These are phyloP conservation scores for Tragelaphus eurycerus DNA, from an alignment of 2,797 vertebrate species.

Conservation along the genomic window DNA sequence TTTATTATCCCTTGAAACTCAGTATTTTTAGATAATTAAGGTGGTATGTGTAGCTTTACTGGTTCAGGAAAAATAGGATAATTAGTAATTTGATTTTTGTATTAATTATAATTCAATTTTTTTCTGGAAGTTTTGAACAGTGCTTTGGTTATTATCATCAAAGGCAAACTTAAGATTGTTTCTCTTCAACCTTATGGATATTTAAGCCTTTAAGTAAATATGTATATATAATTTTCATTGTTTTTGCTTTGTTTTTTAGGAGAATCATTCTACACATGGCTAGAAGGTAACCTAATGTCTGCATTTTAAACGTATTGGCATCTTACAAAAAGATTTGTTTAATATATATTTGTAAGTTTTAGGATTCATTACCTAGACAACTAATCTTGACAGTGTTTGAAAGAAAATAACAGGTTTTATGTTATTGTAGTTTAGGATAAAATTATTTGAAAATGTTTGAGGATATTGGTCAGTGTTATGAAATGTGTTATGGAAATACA, in stretches of 20 bases:
- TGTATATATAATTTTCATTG: neutral
- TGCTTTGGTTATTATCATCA: neutral
- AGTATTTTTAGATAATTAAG: constrained; percentile 6
- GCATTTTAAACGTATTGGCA: constrained; percentile 13
- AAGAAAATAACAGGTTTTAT: constrained; percentile 23
- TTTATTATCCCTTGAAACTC: neutral
- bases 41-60: neutral
- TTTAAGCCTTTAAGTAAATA: constrained; percentile 18
- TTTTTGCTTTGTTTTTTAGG: constrained; percentile 81
- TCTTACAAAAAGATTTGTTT: neutral
- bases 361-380: neutral
- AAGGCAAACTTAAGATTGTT: constrained; percentile 14
- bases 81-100: neutral
- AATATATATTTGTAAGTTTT: constrained; percentile 2
- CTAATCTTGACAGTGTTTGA: constrained; percentile 36
- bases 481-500: neutral
- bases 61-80: neutral
- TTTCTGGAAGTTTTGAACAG: neutral
- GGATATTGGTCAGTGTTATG: neutral
- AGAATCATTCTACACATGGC: constrained; percentile 95
- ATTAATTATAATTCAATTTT: neutral
- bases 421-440: neutral
- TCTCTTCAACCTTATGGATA: neutral
- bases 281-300: constrained; percentile 88
- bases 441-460: constrained; percentile 19